A percentile compares a stretch with the other conserved stretches of the same genome.
phyloP scores from a whole-genome alignment of 2,888 invertebrate genomes.

The Lasioglossum marginatum region DNA sequence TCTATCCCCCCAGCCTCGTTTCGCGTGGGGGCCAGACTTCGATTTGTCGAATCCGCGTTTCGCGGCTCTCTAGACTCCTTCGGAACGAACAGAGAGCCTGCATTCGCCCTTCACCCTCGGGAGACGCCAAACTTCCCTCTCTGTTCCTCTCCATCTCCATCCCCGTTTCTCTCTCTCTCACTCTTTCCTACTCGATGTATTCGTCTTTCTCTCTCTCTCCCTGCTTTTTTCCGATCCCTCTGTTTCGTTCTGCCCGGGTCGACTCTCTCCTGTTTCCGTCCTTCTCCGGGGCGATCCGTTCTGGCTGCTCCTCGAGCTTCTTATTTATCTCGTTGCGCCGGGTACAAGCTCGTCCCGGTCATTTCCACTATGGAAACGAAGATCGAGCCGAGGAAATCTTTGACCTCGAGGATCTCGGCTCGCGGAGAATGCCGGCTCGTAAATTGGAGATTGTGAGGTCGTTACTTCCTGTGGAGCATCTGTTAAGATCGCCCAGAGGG shows the following conservation, averaged over 20 bases:
- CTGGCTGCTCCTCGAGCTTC: slow-evolving; percentile 46
- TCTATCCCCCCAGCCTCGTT: slow-evolving; percentile 25
- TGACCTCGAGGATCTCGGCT: slow-evolving; percentile 43
- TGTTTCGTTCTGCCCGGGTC: slow-evolving; percentile 35
- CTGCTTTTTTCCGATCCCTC: slow-evolving; percentile 36
- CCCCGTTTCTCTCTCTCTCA: background rate
- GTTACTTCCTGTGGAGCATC: slow-evolving; percentile 60
- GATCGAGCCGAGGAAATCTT: slow-evolving; percentile 59
- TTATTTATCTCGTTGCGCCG: slow-evolving; percentile 75
- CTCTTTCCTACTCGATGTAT: background rate
- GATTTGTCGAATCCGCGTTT: slow-evolving; percentile 82
- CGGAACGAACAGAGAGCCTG: slow-evolving; percentile 38
- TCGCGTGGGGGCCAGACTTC: slow-evolving; percentile 74
- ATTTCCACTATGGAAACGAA: slow-evolving; percentile 69
- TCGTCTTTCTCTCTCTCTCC: slow-evolving; percentile 43
- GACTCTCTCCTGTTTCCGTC: slow-evolving; percentile 18
- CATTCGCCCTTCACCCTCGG: slow-evolving; percentile 44
- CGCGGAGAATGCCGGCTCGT: slow-evolving; percentile 54
- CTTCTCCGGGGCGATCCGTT: slow-evolving; percentile 4
- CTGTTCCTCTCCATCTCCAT: slow-evolving; percentile 43
- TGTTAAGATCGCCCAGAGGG: slow-evolving; percentile 55
- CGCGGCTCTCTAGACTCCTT: slow-evolving; percentile 68
- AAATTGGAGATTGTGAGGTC: slow-evolving; percentile 68
- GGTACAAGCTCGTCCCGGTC: slow-evolving; percentile 68
- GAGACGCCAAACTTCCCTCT: background rate